phyloP scores from a whole-genome alignment of 2,797 vertebrate genomes.

The Sebastes trivittatus region DNA sequence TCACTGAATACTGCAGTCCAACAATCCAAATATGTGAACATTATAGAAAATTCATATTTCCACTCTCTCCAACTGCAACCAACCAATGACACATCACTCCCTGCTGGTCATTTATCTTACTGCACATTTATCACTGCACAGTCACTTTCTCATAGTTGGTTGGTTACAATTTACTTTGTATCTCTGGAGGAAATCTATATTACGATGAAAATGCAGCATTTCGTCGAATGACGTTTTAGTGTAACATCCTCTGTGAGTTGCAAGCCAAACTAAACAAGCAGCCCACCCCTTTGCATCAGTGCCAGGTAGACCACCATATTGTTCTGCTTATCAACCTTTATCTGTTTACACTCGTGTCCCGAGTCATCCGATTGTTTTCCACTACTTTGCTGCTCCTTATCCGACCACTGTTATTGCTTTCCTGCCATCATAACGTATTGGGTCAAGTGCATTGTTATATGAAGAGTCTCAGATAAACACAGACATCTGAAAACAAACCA shows the following conservation, averaged over 20 bases:
- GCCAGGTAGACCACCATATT: constrained; percentile 64
- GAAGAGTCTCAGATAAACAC: constrained; percentile 64
- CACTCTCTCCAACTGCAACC: constrained; percentile 7
- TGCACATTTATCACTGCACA: constrained; percentile 9
- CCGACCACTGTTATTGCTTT: constrained; percentile 71
- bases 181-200: constrained; percentile 10
- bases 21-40: neutral
- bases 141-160: neutral
- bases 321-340: constrained; percentile 59
- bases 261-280: constrained; percentile 50
- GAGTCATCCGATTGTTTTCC: constrained; percentile 59
- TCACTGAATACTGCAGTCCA: constrained; percentile 19
- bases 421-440: constrained; percentile 56
- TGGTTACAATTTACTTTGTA: neutral
- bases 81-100: constrained; percentile 49
- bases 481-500: constrained; percentile 54
- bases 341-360: constrained; percentile 68
- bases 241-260: neutral
- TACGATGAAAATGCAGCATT: neutral
- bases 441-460: constrained; percentile 60
- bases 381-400: constrained; percentile 62
- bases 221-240: constrained; percentile 7
- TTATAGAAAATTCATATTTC: constrained; percentile 12
- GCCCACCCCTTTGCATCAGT: neutral
- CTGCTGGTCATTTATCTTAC: constrained; percentile 61